Evolutionary conservation across 2,888 invertebrate species (phyloP).

Genomic region (Spatulosminthurus flaviceps): DNA sequence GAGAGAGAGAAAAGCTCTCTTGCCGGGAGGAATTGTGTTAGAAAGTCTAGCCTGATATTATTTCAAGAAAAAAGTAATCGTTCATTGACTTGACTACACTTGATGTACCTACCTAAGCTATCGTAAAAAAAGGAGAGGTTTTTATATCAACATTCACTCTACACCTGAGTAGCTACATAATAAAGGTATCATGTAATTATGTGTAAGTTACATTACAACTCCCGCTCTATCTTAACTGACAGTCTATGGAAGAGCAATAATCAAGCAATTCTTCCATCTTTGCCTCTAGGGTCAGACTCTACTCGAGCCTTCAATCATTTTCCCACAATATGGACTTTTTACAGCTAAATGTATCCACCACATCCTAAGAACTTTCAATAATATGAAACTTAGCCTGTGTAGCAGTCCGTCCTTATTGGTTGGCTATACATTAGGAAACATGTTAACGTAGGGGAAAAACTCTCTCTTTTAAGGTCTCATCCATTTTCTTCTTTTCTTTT

Average conservation of each 20-base stretch:
- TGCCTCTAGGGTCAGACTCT: neutral
- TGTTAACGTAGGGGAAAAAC: neutral
- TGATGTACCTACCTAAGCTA: neutral
- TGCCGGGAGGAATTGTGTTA: neutral
- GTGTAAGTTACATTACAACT: neutral
- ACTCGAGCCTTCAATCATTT: constrained; percentile 14
- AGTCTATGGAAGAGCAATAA: constrained; percentile 1
- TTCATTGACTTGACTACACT: constrained; percentile 9
- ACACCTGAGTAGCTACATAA: no score
- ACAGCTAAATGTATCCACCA: no score
- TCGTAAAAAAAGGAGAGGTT: no score
- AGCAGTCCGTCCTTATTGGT: no score
- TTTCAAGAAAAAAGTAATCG: constrained; percentile 1
- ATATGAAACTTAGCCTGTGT: no score
- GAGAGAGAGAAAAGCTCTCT: neutral
- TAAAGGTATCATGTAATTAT: no score
- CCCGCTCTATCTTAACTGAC: neutral
- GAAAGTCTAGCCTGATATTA: constrained; percentile 4
- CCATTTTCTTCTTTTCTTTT: neutral
- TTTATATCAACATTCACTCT: no score
- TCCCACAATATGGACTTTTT: neutral
- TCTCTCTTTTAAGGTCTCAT: neutral
- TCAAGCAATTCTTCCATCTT: neutral
- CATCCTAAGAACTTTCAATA: neutral
- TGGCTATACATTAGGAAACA: neutral